phyloP scores from a whole-genome alignment of 2,888 invertebrate genomes.

The Chrysolina haemoptera region DNA sequence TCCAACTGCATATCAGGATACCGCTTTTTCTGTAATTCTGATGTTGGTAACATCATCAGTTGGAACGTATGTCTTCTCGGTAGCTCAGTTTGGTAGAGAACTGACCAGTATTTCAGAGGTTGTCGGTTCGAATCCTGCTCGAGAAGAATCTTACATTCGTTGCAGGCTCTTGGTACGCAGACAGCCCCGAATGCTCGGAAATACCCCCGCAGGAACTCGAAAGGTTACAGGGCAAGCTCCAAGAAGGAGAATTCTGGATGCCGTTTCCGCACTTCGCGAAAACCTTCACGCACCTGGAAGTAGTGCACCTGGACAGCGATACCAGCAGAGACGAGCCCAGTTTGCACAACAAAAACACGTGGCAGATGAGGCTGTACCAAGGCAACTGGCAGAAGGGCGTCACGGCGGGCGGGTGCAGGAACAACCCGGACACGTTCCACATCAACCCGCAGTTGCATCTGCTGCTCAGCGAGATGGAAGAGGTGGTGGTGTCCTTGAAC shows the following conservation, averaged over 20 bases:
- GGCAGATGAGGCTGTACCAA: constrained; percentile 91
- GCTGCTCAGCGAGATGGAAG: constrained; percentile 84
- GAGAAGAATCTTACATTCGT: too few species aligned
- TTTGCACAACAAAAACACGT: constrained; percentile 83
- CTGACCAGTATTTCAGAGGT: too few species aligned
- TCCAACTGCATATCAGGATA: too few species aligned
- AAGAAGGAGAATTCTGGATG: constrained; percentile 76
- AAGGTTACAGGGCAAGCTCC: constrained; percentile 72
- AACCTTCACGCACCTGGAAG: constrained; percentile 85
- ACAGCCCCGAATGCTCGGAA: constrained; percentile 79
- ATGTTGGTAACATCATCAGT: too few species aligned
- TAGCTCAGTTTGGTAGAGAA: too few species aligned
- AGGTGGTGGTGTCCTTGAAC: constrained; percentile 87
- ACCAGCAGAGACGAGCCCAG: constrained; percentile 89
- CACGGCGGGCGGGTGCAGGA: constrained; percentile 91
- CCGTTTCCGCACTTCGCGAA: constrained; percentile 86
- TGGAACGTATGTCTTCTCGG: too few species aligned
- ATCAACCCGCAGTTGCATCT: constrained; percentile 93
- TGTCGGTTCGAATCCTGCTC: too few species aligned
- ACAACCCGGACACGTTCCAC: constrained; percentile 92
- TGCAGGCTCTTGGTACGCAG: constrained; percentile 8
- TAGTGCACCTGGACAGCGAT: constrained; percentile 85
- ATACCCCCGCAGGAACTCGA: constrained; percentile 83
- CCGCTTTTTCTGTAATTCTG: too few species aligned
- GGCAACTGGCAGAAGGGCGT: constrained; percentile 87